These are phyloP conservation scores for Biston betularia DNA, from an alignment of 2,888 invertebrate species.

Conservation along the genomic window DNA sequence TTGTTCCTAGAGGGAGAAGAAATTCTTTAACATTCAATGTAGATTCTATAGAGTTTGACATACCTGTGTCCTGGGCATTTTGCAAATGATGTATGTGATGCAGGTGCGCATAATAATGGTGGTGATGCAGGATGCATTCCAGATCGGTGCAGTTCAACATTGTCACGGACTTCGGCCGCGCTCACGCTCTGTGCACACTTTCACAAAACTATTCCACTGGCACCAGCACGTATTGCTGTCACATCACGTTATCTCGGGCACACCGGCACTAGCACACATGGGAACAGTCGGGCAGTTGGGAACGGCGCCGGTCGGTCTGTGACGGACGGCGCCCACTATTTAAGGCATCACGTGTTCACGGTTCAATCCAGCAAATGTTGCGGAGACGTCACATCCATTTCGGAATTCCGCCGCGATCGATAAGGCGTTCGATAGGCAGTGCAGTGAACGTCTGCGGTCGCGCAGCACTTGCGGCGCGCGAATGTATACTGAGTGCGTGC, in stretches of 20 bases:
- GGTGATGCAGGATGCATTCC: slow-evolving; percentile 92
- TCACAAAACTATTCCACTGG: slow-evolving; percentile 85
- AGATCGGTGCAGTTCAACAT: slow-evolving; percentile 93
- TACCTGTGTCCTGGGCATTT: slow-evolving; percentile 88
- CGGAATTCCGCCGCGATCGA: slow-evolving; percentile 68
- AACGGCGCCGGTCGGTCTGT: slow-evolving; percentile 76
- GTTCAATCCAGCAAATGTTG: slow-evolving; percentile 62
- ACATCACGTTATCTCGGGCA: slow-evolving; percentile 83
- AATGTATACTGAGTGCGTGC: slow-evolving; percentile 77
- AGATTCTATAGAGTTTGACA: slow-evolving; percentile 47
- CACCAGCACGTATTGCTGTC: slow-evolving; percentile 80
- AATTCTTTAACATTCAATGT: slow-evolving; percentile 54
- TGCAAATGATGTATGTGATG: slow-evolving; percentile 90
- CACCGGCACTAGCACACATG: slow-evolving; percentile 62
- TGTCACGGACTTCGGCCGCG: slow-evolving; percentile 76
- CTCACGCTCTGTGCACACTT: slow-evolving; percentile 82
- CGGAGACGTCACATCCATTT: slow-evolving; percentile 68
- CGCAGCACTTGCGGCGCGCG: slow-evolving; percentile 81
- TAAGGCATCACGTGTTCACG: slow-evolving; percentile 61
- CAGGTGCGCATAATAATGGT: slow-evolving; percentile 90
- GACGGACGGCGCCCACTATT: slow-evolving; percentile 58
- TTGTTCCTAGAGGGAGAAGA: slow-evolving; percentile 63
- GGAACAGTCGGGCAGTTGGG: slow-evolving; percentile 57
- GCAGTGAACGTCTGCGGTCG: slow-evolving; percentile 75
- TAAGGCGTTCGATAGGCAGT: slow-evolving; percentile 66